Evolutionary conservation across 2,797 vertebrate species (phyloP).

Genomic region (Chloroceryle inda): DNA sequence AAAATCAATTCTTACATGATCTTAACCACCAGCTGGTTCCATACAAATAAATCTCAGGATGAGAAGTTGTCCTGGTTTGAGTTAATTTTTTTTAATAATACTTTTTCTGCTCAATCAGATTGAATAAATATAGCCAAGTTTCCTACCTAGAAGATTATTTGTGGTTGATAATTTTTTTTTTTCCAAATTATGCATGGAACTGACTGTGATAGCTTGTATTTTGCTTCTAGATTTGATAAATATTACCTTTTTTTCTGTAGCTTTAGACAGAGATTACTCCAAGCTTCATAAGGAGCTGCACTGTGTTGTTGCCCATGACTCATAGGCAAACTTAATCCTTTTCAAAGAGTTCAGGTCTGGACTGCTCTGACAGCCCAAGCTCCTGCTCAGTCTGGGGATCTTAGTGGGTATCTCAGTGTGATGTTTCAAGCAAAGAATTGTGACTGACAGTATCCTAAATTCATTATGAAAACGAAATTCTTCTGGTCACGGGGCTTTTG

Average conservation of each 20-base stretch:
- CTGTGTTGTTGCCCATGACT: not conserved
- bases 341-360: not conserved
- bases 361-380: not conserved
- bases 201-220: not conserved
- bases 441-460: slow-evolving; percentile 44
- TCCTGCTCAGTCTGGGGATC: not conserved
- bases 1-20: slow-evolving; percentile 58
- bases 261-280: not conserved
- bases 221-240: not conserved
- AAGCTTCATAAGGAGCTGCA: not conserved
- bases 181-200: not conserved
- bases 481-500: not conserved
- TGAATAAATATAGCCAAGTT: slow-evolving; percentile 13
- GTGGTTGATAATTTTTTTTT: not conserved
- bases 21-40: not conserved
- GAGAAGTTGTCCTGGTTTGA: not conserved
- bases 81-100: slow-evolving; percentile 56
- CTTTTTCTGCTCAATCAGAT: slow-evolving; percentile 43
- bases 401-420: not conserved
- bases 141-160: not conserved
- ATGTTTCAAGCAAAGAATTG: not conserved
- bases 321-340: not conserved
- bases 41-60: slow-evolving; percentile 46
- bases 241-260: not conserved
- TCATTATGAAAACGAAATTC: not conserved